These are phyloP conservation scores for Characodon lateralis DNA, from an alignment of 2,797 vertebrate genomes.

Conservation along the genomic window DNA sequence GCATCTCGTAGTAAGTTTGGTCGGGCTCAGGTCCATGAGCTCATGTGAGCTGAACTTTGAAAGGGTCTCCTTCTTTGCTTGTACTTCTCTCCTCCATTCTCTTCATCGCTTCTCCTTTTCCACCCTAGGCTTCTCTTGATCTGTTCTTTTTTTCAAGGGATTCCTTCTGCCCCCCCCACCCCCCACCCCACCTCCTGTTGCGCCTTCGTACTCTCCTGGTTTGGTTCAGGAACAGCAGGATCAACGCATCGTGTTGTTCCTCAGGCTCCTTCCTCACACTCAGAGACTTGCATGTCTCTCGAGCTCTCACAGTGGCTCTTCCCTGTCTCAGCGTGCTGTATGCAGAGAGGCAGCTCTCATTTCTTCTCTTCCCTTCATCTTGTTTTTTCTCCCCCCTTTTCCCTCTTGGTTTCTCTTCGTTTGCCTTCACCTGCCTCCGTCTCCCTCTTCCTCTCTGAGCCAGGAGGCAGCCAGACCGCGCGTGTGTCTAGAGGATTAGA, in stretches of 20 bases:
- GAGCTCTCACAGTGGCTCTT: slow-evolving; percentile 33
- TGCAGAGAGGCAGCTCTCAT: slow-evolving; percentile 48
- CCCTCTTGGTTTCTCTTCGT: slow-evolving; percentile 55
- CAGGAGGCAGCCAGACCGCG: slow-evolving; percentile 73
- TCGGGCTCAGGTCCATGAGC: slow-evolving; percentile 52
- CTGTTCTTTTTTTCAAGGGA: slow-evolving; percentile 6
- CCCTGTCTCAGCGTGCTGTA: slow-evolving; percentile 43
- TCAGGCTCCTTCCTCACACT: slow-evolving; percentile 48
- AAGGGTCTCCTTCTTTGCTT: slow-evolving; percentile 39
- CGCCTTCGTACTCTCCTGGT: slow-evolving; percentile 52
- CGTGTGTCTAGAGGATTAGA: slow-evolving; percentile 82
- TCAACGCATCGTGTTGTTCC: slow-evolving; percentile 48
- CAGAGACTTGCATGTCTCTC: slow-evolving; percentile 40
- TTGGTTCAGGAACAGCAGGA: slow-evolving; percentile 55
- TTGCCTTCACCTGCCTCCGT: slow-evolving; percentile 69
- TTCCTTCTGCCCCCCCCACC: slow-evolving; percentile 27
- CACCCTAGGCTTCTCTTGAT: slow-evolving; percentile 1
- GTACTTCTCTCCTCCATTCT: slow-evolving; percentile 54
- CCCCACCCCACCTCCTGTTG: slow-evolving; percentile 44
- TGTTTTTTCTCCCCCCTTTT: slow-evolving; percentile 34
- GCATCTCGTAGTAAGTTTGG: slow-evolving; percentile 50
- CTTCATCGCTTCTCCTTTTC: slow-evolving; percentile 22
- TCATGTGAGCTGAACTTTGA: slow-evolving; percentile 55
- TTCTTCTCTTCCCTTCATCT: slow-evolving; percentile 68
- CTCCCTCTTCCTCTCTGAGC: slow-evolving; percentile 64